A percentile compares a stretch with the other conserved stretches of the same genome.
Conservation (phyloP, 2,113 vertebrate genomes). For the Hippocampus zosterae region DNA sequence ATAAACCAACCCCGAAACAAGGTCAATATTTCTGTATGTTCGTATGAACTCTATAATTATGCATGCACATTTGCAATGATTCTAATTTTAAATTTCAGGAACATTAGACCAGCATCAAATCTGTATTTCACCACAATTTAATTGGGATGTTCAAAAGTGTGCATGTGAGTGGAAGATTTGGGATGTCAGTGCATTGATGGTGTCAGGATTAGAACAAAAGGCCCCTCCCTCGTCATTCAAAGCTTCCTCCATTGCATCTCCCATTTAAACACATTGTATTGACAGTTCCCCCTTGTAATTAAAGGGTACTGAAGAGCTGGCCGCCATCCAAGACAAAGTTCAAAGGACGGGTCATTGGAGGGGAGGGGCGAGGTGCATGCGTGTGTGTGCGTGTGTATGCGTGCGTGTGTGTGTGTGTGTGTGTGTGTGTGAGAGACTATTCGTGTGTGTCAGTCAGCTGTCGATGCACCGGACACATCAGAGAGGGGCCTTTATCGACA, state of each 20-base stretch:
- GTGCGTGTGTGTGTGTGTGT: slow-evolving; percentile 26
- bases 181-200: slow-evolving; percentile 21
- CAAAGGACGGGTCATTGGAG: slow-evolving; percentile 99
- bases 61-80: slow-evolving; percentile 34
- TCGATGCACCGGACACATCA: slow-evolving; percentile 88
- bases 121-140: slow-evolving; percentile 6
- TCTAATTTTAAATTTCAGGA: not conserved
- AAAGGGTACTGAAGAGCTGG: slow-evolving; percentile 98
- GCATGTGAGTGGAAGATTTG: not conserved
- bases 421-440: not conserved
- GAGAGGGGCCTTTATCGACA: slow-evolving; percentile 91
- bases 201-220: slow-evolving; percentile 92
- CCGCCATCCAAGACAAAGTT: slow-evolving; percentile 99
- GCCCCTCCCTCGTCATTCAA: slow-evolving; percentile 57
- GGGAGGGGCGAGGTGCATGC: slow-evolving; percentile 64
- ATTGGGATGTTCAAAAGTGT: slow-evolving; percentile 6
- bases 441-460: slow-evolving; percentile 66
- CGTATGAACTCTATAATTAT: not conserved
- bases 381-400: slow-evolving; percentile 26
- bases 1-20: slow-evolving; percentile 90
- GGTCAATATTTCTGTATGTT: slow-evolving; percentile 79
- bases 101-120: not conserved
- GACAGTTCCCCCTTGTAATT: slow-evolving; percentile 99
- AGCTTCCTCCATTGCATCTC: slow-evolving; percentile 62
- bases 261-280: slow-evolving; percentile 99